Evolutionary conservation across 2,888 invertebrate genomes (phyloP), one percentile per base, ranked within the genome.

Genomic region (Cerastis leucographa): DNA sequence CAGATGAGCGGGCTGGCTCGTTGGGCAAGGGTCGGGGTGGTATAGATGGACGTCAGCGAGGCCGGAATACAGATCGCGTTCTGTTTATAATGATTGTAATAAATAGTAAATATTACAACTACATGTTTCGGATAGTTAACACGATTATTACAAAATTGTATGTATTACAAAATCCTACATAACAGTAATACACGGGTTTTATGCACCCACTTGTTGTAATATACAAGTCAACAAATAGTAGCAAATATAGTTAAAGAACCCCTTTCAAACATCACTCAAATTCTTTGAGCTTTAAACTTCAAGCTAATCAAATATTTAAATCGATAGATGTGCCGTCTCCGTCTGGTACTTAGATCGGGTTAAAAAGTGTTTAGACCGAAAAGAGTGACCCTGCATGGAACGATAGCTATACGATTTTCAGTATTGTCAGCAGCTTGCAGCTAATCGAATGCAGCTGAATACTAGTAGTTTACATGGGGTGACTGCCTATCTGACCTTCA

Each of bases 81-180:
- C n/a, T n/a, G n/a, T n/a, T n/a, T n/a, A n/a, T 35, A 35, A 61
- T 44, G 14, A 44, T 51, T 46, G 17, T 29, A 54, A n/a, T 65
- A 76, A 25, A 56, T 61, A 51, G 42, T 49, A 12, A 25, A 22
- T 56, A 14, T 46, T 40, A 66, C 12, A 68, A 56, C 46, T 49
- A 77, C 22, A 65, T n/a, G 11, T 49, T 61, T 42, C 29, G 17
- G 8, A 35, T 69, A 9, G 35, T 44, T 35, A 61, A 44, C 51
- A 78, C 22, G 25, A 54, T 69, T 42, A 59, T 49, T 66, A 29
- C 14, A 56, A 22, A 44, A 74, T 46, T 42, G n/a, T 29, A 19
- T 22, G 7, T 42, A 35, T 42, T 19, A 49, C 12, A n/a, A 25
- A 40, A 62, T 17, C 1, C 2, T 54, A 40, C 6, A 3, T 51